Evolutionary conservation across 1,140 invertebrate species (phyloP).

Genomic region (Bombus turneri): DNA sequence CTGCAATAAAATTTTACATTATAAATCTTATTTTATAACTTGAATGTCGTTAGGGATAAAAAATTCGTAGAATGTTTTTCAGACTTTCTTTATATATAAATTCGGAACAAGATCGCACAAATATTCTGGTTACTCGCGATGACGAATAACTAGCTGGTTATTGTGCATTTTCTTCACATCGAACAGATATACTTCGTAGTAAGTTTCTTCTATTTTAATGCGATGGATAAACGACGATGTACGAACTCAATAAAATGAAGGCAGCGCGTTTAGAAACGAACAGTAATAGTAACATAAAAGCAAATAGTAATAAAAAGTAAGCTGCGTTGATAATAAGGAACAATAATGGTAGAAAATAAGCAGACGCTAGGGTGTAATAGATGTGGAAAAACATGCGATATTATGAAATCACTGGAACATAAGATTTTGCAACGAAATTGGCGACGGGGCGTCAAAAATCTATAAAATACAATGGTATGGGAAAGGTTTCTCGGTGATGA

Average conservation of each 20-base stretch:
- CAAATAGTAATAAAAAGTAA: background rate
- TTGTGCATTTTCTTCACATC: too few relatives aligned
- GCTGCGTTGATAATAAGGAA: background rate
- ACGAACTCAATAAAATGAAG: background rate
- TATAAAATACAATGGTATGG: conserved; percentile 1
- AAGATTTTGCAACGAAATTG: conserved; percentile 11
- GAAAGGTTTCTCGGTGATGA: background rate
- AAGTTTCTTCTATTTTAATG: too few relatives aligned
- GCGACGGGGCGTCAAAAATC: background rate
- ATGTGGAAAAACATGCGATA: background rate
- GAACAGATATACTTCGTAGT: too few relatives aligned
- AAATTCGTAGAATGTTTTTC: too few relatives aligned
- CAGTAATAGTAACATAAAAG: background rate
- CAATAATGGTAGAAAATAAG: conserved; percentile 2
- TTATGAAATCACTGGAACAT: background rate
- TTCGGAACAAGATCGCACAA: too few relatives aligned
- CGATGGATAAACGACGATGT: too few relatives aligned
- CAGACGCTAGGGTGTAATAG: background rate
- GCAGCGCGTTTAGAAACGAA: too few relatives aligned
- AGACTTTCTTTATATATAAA: too few relatives aligned
- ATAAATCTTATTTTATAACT: too few relatives aligned
- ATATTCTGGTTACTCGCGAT: background rate
- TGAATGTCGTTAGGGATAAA: too few relatives aligned
- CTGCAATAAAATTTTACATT: too few relatives aligned
- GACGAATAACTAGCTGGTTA: too few relatives aligned